Evolutionary conservation across 2,113 vertebrate genomes (phyloP).

Genomic region (Reinhardtius hippoglossoides): DNA sequence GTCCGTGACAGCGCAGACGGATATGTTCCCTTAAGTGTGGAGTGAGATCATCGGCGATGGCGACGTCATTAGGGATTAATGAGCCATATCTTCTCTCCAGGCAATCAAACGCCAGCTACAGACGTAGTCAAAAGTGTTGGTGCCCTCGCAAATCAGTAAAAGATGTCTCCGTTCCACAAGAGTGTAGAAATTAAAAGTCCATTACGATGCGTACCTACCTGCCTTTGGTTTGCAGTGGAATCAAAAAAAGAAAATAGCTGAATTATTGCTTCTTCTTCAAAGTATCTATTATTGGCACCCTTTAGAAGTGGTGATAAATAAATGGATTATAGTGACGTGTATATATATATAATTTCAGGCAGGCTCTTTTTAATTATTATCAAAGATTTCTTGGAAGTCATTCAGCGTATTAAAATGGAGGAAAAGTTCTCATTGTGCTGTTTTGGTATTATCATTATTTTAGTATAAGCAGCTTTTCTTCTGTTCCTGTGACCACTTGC

Average conservation of each 20-base stretch:
- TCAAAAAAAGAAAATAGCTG: background rate
- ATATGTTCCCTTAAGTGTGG: constrained; percentile 22
- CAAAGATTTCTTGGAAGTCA: too few species aligned
- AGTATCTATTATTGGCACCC: background rate
- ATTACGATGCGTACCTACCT: background rate
- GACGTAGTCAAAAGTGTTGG: background rate
- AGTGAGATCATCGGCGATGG: constrained; percentile 40
- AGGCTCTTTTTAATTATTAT: background rate
- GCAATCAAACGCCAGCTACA: constrained; percentile 48
- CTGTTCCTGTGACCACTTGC: too few species aligned
- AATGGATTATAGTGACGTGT: background rate
- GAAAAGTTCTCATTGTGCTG: too few species aligned
- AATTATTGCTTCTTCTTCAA: background rate
- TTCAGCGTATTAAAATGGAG: too few species aligned
- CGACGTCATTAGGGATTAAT: constrained; percentile 67
- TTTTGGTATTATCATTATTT: too few species aligned
- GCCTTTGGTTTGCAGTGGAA: background rate
- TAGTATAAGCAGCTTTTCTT: too few species aligned
- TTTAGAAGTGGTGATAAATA: background rate
- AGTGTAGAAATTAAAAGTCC: background rate
- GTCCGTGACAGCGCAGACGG: constrained; percentile 2
- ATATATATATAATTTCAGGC: too few species aligned
- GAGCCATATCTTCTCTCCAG: constrained; percentile 55
- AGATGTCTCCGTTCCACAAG: background rate
- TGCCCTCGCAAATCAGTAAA: background rate